Evolutionary conservation across 2,797 vertebrate genomes (phyloP).

Genomic region (Rhabdomys pumilio): DNA sequence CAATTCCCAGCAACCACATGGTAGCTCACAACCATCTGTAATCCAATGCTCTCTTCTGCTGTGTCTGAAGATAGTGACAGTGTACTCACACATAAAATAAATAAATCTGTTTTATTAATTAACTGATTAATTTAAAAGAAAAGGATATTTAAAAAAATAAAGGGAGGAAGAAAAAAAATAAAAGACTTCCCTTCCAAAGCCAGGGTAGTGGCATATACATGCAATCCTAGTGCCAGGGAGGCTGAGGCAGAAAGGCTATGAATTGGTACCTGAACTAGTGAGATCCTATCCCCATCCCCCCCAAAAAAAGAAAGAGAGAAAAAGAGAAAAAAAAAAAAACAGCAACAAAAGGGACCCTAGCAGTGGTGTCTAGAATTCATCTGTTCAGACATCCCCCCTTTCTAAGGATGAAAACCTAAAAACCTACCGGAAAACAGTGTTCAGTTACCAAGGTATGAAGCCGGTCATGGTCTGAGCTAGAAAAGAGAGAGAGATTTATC

Average conservation of each 20-base stretch:
- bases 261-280: background rate
- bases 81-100: background rate
- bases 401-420: conserved; percentile 86
- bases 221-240: background rate
- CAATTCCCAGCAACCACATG: background rate
- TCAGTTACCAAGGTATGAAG: conserved; percentile 97
- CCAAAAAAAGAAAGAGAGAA: background rate
- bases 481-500: conserved; percentile 64
- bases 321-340: background rate
- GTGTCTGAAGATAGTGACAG: background rate
- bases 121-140: background rate
- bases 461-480: conserved; percentile 85
- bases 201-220: background rate
- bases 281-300: background rate
- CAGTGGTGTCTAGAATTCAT: background rate
- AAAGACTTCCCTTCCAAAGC: background rate
- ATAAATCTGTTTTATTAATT: background rate
- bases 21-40: background rate
- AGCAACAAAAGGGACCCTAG: background rate
- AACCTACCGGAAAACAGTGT: conserved; percentile 96
- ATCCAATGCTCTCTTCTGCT: background rate
- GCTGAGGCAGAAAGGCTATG: background rate
- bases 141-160: background rate
- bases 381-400: background rate
- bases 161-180: background rate